phyloP scores from a whole-genome alignment of 1,140 invertebrate species.

The Gonatopus flavifemur region DNA sequence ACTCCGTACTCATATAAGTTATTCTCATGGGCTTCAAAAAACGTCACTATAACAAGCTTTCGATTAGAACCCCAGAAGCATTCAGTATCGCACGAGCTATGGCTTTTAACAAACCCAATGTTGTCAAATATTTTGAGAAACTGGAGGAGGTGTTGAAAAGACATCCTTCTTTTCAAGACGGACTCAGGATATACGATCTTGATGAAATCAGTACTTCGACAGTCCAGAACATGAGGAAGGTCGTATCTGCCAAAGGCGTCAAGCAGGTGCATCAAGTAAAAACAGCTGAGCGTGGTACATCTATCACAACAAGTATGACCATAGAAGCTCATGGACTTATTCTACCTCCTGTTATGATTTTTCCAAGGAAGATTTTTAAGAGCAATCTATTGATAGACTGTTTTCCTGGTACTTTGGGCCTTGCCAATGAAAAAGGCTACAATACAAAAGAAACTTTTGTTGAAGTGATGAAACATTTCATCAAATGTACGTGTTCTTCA shows the following conservation, averaged over 20 bases:
- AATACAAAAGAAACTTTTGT: not conserved
- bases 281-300: constrained; percentile 29
- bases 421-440: not conserved
- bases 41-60: not conserved
- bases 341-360: constrained; percentile 16
- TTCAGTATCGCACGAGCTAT: not conserved
- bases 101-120: too few relatives aligned
- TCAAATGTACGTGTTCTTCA: too few relatives aligned
- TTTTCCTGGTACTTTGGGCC: constrained; percentile 1
- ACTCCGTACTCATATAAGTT: too few relatives aligned
- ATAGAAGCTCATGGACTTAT: constrained; percentile 9
- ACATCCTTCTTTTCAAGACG: constrained; percentile 12
- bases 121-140: constrained; percentile 25
- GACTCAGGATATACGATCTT: constrained; percentile 30
- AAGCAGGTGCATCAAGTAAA: constrained; percentile 35
- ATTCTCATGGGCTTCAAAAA: too few relatives aligned
- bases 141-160: constrained; percentile 18
- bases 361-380: constrained; percentile 9
- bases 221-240: constrained; percentile 26
- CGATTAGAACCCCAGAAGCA: not conserved
- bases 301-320: constrained; percentile 33
- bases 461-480: not conserved
- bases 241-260: constrained; percentile 25
- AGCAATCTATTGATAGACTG: not conserved
- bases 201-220: constrained; percentile 30